Base-by-base conservation (phyloP, 2,888 invertebrate genomes). In the Diaphora mendica region DNA sequence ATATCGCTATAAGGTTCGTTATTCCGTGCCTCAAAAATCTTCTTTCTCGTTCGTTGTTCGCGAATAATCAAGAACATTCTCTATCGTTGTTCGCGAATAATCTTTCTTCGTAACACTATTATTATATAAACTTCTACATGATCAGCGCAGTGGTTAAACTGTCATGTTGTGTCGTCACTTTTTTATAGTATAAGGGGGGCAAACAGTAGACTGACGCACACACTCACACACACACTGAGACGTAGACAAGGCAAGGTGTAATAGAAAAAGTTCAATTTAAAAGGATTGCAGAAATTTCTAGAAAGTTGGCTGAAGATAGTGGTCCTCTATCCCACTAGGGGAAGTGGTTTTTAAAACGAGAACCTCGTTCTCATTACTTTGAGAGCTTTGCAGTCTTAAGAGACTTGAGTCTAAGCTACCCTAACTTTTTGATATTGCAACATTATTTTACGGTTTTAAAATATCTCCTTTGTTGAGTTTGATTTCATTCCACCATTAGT, bases 331-430 rank as follows among this genome's bases (percentile, higher is more conserved):
- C 72, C 81, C 79, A 59, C 83, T 81, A 77, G 77, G 77, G 72
- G 72, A 42, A 59, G 76, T 72, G 59, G 71, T 81, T 81, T 78
- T 71, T 73, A 77, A 70, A 69, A 77, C 70, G 73, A 82, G 81
- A 77, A 77, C 73, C 70, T 68, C 65, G 80, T 74, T 78, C 85
- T 84, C 83, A 82, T 86, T 85, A 82, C 75, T 78, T 68, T 76
- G 79, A 80, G 78, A 84, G 77, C 79, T 64, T 68, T 48, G 73
- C 68, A 77, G 80, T 78, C 74, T 78, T 74, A 62, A 55, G 75
- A 71, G 74, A 51, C 67, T 69, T 68, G 64, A 73, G 20, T 67
- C 26, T 30, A 17, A 23, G 3, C 42, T 66, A 44, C 44, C 26
- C 39, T 66, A 26, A 17, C 20, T 67, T 30, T 26, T 42, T 44